These are phyloP conservation scores for Hyla sarda DNA, from an alignment of 2,113 vertebrate species.

Conservation along the genomic window DNA sequence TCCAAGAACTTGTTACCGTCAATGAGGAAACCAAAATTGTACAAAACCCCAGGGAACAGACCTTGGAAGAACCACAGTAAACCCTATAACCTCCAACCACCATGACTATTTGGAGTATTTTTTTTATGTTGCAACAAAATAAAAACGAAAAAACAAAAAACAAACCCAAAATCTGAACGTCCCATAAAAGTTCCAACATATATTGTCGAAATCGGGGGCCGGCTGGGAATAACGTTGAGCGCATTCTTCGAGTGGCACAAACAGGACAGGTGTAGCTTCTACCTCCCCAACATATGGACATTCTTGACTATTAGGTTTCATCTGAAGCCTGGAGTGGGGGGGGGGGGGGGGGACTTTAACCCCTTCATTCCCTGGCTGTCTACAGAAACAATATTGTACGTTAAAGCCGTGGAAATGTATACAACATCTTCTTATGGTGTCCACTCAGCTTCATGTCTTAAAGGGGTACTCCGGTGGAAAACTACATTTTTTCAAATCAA, in stretches of 20 bases:
- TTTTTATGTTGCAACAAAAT: not conserved
- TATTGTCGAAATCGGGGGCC: not conserved
- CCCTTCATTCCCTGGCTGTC: not conserved
- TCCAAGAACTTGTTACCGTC: too few species aligned
- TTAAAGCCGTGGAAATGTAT: not conserved
- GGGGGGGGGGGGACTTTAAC: not conserved
- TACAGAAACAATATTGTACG: not conserved
- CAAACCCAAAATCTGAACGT: not conserved
- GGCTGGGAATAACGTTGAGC: conserved; percentile 11
- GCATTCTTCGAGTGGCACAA: conserved; percentile 40
- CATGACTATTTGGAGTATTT: too few species aligned
- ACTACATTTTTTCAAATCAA: too few species aligned
- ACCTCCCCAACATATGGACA: conserved; percentile 44
- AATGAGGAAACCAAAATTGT: too few species aligned
- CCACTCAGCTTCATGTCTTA: not conserved
- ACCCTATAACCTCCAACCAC: not conserved
- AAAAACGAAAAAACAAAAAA: not conserved
- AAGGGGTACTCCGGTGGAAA: too few species aligned
- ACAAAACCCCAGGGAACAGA: too few species aligned
- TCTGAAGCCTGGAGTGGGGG: not conserved
- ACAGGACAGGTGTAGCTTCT: conserved; percentile 46
- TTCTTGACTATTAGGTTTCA: conserved; percentile 44
- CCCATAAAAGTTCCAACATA: too few species aligned
- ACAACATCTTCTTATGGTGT: not conserved
- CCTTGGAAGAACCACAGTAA: not conserved